These are phyloP conservation scores for Uloborus plumipes DNA, from an alignment of 2,888 invertebrate genomes.

Conservation along the genomic window DNA sequence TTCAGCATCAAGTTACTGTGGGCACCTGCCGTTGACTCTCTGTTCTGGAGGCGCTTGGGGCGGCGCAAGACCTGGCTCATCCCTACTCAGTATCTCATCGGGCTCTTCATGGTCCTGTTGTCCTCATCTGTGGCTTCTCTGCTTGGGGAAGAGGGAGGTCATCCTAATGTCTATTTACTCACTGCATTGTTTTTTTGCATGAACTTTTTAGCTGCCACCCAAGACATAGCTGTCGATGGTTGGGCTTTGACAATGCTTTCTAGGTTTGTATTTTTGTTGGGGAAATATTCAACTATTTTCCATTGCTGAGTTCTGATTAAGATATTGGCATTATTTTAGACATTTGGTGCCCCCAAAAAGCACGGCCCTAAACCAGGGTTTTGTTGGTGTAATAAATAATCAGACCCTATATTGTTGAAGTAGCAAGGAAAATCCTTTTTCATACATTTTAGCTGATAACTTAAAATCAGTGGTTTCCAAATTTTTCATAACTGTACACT, in stretches of 20 bases:
- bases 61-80: constrained; percentile 91
- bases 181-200: constrained; percentile 90
- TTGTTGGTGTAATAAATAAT: too few relatives aligned
- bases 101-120: constrained; percentile 88
- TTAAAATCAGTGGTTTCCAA: too few relatives aligned
- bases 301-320: too few relatives aligned
- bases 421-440: too few relatives aligned
- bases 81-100: constrained; percentile 91
- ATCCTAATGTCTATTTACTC: constrained; percentile 82
- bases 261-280: constrained; percentile 75
- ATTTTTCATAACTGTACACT: too few relatives aligned
- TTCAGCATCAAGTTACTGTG: constrained; percentile 90
- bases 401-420: too few relatives aligned
- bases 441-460: too few relatives aligned
- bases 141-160: constrained; percentile 77
- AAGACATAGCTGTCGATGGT: constrained; percentile 99
- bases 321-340: too few relatives aligned
- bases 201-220: constrained; percentile 97
- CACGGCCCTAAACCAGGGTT: too few relatives aligned
- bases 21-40: constrained; percentile 97
- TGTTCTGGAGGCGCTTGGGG: constrained; percentile 84
- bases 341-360: too few relatives aligned
- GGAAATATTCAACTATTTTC: not conserved
- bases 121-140: constrained; percentile 83
- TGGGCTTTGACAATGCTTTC: constrained; percentile 99